Evolutionary conservation across 2,113 vertebrate genomes (phyloP), one percentile per base, ranked within the genome.

Genomic region (Jaculus jaculus): DNA sequence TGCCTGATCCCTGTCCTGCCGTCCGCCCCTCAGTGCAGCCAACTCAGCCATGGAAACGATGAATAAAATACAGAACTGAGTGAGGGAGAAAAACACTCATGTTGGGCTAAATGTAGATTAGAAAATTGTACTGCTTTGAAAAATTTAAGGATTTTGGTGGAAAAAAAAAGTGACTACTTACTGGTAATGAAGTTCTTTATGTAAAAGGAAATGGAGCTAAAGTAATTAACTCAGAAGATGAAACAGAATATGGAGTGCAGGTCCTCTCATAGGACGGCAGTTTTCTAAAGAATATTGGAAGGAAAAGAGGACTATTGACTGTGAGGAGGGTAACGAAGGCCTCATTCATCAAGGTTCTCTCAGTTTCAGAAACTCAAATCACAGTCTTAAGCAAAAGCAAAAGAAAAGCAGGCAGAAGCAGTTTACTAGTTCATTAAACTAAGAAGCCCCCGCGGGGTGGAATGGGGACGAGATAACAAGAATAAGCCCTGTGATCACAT

Each of bases 121-220:
- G 10, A 74, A 89, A 90, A 84, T 16, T 51, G 1, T 18, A 2
- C 20, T 84, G 4, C 72, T 84, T 89, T 54, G 34, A 75, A 91
- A 60, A 84, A 39, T 77, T 80, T 73, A 68, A 42, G 85, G 39
- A 84, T 81, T 84, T 96, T 82, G 85, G 69, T 85, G 30, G 26
- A 47, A 47, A 84, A 94, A 91, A 74, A 7, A 75, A 93, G 69
- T 13, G 18, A 15, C 60, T 39, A 34, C n/a, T 65, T 39, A 34
- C n/a, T 81, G n/a, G 24, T 63, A 84, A 79, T 23, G n/a, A 92
- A 81, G 4, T 17, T 21, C 5, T 84, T 80, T 42, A 61, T 74
- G 80, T 94, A 88, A 83, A 85, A 92, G 82, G 32, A 66, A 78
- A 93, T 32, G 58, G n/a, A 84, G 9, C 15, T 60, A 54, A 93